Evolutionary conservation across 2,888 invertebrate genomes (phyloP).

Genomic region (Netelia fuscicornis): DNA sequence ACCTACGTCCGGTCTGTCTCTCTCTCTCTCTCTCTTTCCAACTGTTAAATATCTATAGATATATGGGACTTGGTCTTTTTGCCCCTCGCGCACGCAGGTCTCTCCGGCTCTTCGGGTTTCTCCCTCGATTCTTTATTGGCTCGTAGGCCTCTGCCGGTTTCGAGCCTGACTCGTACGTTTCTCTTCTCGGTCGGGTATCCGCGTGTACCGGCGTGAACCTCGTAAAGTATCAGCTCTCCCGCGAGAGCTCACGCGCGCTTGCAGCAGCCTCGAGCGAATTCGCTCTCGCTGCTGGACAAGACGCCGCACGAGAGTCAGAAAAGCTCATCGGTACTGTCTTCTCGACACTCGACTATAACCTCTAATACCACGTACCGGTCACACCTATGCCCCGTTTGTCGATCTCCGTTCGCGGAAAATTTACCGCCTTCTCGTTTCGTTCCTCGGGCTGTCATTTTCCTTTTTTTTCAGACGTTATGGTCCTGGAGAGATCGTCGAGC

Average conservation of each 20-base stretch:
- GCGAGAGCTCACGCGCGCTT: slow-evolving; percentile 31
- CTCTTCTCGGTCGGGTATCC: slow-evolving; percentile 25
- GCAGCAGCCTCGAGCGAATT: neutral
- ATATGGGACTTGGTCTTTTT: slow-evolving; percentile 17
- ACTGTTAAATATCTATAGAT: neutral
- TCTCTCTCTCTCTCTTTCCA: neutral
- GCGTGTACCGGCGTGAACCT: slow-evolving; percentile 50
- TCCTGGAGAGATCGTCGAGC: neutral
- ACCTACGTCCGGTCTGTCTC: slow-evolving; percentile 68
- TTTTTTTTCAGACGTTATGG: neutral
- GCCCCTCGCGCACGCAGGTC: slow-evolving; percentile 31
- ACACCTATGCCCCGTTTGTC: too few species aligned
- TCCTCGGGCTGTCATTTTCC: neutral
- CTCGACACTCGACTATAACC: slow-evolving; percentile 3
- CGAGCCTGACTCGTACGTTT: slow-evolving; percentile 57
- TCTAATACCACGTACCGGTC: slow-evolving; percentile 5
- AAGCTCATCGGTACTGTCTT: neutral
- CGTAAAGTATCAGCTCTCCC: slow-evolving; percentile 57
- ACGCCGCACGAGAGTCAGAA: slow-evolving; percentile 5
- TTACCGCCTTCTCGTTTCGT: too few species aligned
- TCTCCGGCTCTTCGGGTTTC: slow-evolving; percentile 27
- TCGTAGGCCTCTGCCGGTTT: slow-evolving; percentile 47
- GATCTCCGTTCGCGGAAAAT: too few species aligned
- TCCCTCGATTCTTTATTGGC: slow-evolving; percentile 64
- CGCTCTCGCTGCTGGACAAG: slow-evolving; percentile 34